These are phyloP conservation scores for Cyclura pinguis DNA, from an alignment of 2,797 vertebrate species.

Conservation along the genomic window DNA sequence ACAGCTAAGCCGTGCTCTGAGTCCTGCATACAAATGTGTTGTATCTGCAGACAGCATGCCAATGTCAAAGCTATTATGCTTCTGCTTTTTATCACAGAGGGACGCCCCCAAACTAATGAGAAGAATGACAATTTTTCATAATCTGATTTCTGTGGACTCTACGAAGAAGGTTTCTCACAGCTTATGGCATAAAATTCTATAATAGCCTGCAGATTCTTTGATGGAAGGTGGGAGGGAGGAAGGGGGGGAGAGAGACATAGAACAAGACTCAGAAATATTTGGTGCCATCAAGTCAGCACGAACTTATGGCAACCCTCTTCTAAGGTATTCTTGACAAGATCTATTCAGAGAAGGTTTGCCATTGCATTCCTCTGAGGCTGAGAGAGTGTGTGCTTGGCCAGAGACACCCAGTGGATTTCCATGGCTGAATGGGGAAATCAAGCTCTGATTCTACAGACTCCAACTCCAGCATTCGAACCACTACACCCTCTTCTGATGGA, in stretches of 20 bases:
- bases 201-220: background rate
- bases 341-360: no score
- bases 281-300: no score
- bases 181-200: background rate
- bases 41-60: background rate
- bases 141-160: slow-evolving; percentile 7
- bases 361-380: no score
- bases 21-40: background rate
- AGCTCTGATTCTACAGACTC: no score
- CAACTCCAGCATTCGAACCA: no score
- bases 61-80: background rate
- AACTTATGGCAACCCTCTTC: no score
- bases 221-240: background rate
- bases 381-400: no score
- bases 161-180: background rate
- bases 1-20: background rate
- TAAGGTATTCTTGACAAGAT: no score
- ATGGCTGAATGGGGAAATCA: no score
- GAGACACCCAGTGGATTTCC: no score
- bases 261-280: background rate
- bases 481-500: no score
- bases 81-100: background rate
- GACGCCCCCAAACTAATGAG: background rate
- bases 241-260: background rate
- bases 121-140: slow-evolving; percentile 3